A percentile compares a stretch with the other conserved stretches of the same genome.
Conservation (phyloP, 2,113 vertebrate species). For the Chlorodrepanis virens region DNA sequence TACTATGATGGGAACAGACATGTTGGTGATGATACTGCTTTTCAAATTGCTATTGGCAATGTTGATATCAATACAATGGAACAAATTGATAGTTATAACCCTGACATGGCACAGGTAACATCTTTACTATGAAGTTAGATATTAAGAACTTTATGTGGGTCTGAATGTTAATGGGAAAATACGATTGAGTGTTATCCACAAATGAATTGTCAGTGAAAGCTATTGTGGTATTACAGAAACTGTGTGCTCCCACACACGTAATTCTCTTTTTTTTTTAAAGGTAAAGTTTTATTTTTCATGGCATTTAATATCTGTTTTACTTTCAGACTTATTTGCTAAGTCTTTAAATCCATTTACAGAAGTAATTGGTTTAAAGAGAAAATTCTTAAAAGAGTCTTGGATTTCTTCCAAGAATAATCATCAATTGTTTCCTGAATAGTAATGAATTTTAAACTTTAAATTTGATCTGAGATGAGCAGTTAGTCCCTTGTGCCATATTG, state of each 20-base stretch:
- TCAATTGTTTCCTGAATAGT: background rate
- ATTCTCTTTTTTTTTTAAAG: background rate
- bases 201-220: background rate
- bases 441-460: background rate
- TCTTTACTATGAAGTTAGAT: background rate
- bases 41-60: conserved; percentile 94
- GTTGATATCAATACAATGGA: conserved; percentile 86
- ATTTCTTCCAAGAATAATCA: background rate
- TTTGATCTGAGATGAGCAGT: background rate
- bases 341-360: background rate
- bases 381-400: background rate
- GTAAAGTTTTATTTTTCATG: background rate
- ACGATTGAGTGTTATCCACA: background rate
- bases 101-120: conserved; percentile 71
- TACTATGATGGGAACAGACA: conserved; percentile 77
- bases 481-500: background rate
- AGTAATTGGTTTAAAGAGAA: background rate
- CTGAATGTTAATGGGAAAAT: background rate
- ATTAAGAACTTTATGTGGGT: background rate
- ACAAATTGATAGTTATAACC: conserved; percentile 85
- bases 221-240: background rate
- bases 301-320: background rate
- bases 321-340: background rate
- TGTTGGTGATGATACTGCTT: conserved; percentile 81
- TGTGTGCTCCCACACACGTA: rapidly evolving